A percentile compares a stretch with the other conserved stretches of the same genome.
phyloP scores from a whole-genome alignment of 2,888 invertebrate species.

The Ligdia adustata region DNA sequence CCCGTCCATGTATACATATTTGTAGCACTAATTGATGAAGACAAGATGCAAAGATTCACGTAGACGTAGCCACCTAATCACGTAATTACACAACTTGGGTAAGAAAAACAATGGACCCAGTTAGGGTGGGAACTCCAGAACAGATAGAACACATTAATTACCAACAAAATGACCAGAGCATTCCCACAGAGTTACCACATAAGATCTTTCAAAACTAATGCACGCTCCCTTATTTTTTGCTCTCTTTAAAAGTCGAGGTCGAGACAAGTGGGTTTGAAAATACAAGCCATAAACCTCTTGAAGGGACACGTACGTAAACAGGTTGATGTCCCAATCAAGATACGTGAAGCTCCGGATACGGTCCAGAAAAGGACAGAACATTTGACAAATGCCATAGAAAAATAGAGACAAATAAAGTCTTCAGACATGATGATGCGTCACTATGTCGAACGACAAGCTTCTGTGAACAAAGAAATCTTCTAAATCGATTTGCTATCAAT shows the following conservation, averaged over 20 bases:
- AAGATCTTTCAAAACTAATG: slow-evolving; percentile 28
- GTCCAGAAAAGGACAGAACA: slow-evolving; percentile 45
- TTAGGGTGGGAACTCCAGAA: slow-evolving; percentile 35
- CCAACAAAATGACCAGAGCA: slow-evolving; percentile 30
- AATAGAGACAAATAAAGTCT: slow-evolving; percentile 44
- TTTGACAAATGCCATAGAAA: slow-evolving; percentile 30
- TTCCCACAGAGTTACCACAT: slow-evolving; percentile 36
- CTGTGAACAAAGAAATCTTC: slow-evolving; percentile 24
- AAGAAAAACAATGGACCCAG: slow-evolving; percentile 34
- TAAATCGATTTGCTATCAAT: slow-evolving; percentile 28
- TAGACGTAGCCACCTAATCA: slow-evolving; percentile 32
- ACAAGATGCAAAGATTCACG: slow-evolving; percentile 36
- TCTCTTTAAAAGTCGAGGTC: not conserved
- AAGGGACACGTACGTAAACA: slow-evolving; percentile 50
- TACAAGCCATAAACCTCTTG: slow-evolving; percentile 34
- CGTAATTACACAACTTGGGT: slow-evolving; percentile 30
- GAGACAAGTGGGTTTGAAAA: slow-evolving; percentile 31
- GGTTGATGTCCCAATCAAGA: slow-evolving; percentile 65
- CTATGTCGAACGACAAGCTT: slow-evolving; percentile 45
- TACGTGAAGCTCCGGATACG: slow-evolving; percentile 44
- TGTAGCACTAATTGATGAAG: slow-evolving; percentile 33
- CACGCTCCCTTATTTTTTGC: slow-evolving; percentile 26
- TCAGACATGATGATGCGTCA: slow-evolving; percentile 45
- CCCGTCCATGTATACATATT: slow-evolving; percentile 26
- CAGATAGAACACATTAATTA: slow-evolving; percentile 33